Evolutionary conservation across 2,113 vertebrate species (phyloP), one percentile per base, ranked within the genome.

Genomic region (Calypte anna): DNA sequence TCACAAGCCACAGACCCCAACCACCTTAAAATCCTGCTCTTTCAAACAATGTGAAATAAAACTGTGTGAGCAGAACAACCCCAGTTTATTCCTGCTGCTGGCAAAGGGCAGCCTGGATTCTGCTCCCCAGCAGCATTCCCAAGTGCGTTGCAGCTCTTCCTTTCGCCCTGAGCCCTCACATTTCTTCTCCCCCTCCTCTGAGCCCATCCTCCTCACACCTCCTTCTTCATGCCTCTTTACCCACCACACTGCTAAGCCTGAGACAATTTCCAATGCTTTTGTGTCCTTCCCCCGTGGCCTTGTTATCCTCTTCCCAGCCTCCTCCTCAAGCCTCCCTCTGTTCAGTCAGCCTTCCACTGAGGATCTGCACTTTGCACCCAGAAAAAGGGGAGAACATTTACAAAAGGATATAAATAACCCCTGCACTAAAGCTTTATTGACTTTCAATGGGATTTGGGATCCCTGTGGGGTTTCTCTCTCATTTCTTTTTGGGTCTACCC

Each of bases 241-340:
- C 69, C 64, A 2, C 33, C 21, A 10, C 44, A 86, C 84, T 44
- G 51, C 59, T 15, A 0, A 0, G 43, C 61, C 80, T 38, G 21
- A 92, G 54, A 83, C 86, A 22, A 72, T 50, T 93, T 83, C 82
- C 68, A 72, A 7, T 50, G 77, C 69, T 69, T 38, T 38, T 4
- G 9, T 38, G 36, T 90, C 76, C 68, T 74, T 96, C 91, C 93
- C 93, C 59, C 75, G 93, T 73, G 93, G 95, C 82, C 94, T 95
- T 93, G 90, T 95, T 96, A 96, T 93, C 79, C 68, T 40, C 76
- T 68, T 83, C 76, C 68, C 83, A 63, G 68, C 61, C 57, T 85
- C 85, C 79, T 57, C 53, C 92, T 72, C 68, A 3, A 78, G 86
- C 44, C 27, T 59, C 4, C 3, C 63, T 6, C 15, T 22, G 57